phyloP scores from a whole-genome alignment of 2,888 invertebrate genomes.

The Chrysina gloriosa region DNA sequence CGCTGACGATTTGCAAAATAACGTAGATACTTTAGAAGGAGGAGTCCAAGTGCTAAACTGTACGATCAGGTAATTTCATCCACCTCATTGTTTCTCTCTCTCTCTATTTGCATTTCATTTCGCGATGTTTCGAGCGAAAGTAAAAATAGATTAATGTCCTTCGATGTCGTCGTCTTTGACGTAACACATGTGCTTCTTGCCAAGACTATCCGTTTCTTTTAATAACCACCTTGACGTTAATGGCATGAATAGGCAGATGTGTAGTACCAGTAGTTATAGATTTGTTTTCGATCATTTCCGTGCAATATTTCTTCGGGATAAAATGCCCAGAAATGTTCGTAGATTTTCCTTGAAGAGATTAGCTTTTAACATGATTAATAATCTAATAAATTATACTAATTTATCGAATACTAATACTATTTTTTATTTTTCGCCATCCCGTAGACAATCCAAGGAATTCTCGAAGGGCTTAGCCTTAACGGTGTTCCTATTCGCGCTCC shows the following conservation, averaged over 20 bases:
- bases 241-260: neutral
- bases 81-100: neutral
- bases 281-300: neutral
- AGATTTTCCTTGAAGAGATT: neutral
- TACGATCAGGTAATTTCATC: constrained; percentile 40
- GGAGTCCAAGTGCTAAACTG: constrained; percentile 64
- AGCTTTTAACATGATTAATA: constrained; percentile 2
- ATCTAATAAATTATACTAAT: constrained; percentile 43
- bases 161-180: constrained; percentile 1
- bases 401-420: constrained; percentile 43
- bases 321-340: neutral
- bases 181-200: constrained; percentile 13
- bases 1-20: constrained; percentile 64
- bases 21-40: constrained; percentile 64
- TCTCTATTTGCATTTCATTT: neutral
- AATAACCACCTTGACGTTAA: neutral
- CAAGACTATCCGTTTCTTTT: neutral
- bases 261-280: neutral
- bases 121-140: neutral
- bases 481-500: constrained; percentile 52
- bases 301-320: too few species aligned
- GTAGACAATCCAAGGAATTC: constrained; percentile 56
- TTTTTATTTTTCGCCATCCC: constrained; percentile 48
- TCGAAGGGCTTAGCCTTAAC: constrained; percentile 50
- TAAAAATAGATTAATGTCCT: constrained; percentile 24